A percentile compares a stretch with the other conserved stretches of the same genome.
Conservation (phyloP, 2,888 invertebrate species). For the Sussaba pulchella region DNA sequence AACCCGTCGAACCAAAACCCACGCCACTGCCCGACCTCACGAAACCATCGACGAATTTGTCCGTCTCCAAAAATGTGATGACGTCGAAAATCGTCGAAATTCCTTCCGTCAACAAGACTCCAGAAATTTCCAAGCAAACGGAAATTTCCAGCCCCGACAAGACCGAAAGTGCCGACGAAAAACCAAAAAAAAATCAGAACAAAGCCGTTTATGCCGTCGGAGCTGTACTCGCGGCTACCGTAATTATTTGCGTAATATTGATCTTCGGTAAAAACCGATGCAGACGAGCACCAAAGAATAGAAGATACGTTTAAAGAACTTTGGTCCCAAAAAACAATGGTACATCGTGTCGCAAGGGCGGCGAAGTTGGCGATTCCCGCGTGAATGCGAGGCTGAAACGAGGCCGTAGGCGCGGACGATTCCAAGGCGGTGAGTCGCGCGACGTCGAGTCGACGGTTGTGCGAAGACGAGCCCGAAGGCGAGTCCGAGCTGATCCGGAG, state of each 20-base stretch:
- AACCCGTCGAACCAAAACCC: conserved; percentile 10
- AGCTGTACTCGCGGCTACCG: conserved; percentile 77
- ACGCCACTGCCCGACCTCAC: background rate
- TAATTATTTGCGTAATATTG: conserved; percentile 79
- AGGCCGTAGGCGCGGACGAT: too few species aligned
- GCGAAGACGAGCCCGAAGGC: too few species aligned
- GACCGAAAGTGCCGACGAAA: conserved; percentile 60
- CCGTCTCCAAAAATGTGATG: conserved; percentile 3
- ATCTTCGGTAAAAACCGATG: conserved; percentile 81
- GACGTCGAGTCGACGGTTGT: too few species aligned
- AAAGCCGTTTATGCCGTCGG: conserved; percentile 80
- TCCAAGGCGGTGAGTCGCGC: too few species aligned
- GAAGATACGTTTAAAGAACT: conserved; percentile 77
- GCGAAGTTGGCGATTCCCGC: too few species aligned
- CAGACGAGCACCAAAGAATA: conserved; percentile 81
- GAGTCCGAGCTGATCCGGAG: too few species aligned
- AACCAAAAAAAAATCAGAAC: conserved; percentile 75
- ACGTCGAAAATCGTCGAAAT: conserved; percentile 33
- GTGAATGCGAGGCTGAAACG: too few species aligned
- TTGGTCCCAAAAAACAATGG: background rate
- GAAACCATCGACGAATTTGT: conserved; percentile 25
- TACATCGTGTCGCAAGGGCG: too few species aligned
- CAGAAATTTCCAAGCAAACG: conserved; percentile 18
- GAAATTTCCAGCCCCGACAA: background rate
- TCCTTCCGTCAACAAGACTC: conserved; percentile 36